Base-by-base conservation (phyloP, 2,797 vertebrate genomes). In the Lutjanus argentimaculatus region DNA sequence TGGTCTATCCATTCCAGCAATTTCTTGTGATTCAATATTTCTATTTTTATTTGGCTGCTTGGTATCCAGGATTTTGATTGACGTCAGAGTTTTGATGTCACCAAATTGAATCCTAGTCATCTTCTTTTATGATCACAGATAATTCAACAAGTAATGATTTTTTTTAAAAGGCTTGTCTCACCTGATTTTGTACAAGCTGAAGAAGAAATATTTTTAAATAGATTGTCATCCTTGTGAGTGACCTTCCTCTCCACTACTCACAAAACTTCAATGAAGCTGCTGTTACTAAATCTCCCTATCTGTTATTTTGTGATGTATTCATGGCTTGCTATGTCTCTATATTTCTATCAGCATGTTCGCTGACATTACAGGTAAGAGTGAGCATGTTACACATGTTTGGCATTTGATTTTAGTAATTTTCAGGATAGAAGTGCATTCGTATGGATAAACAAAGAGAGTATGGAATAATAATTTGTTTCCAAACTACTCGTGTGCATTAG, bases 11-110 rank as follows among this genome's bases (percentile, higher is more conserved):
- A 52, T 82, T 88, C 68, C 66, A 85, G 81, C 80, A 82, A 78
- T 85, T 87, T 86, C 61, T 87, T 64, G 74, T 67, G 61, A 75
- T 77, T 51, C 73, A 82, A 66, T 75, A 69, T 88, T 80, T 91
- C 76, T 84, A 69, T 88, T 85, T 91, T 70, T 75, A 49, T 82
- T 67, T 78, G 69, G 66, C 69, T 73, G 75, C 84, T 61, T 59
- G 66, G 59, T 63, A 57, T 83, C 61, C 10, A 19, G 46, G 40
- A 77, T 81, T 86, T 76, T 78, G 43, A 68, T 16, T 64, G 55
- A 75, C 56, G 22, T 88, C 80, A 75, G 78, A 66, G 48, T 55
- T 45, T 67, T 46, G 72, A 73, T 72, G 57, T 74, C 72, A 72
- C 4, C 58, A 58, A 74, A 81, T 58, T 48, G 62, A 61, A 66